These are phyloP conservation scores for Acanthaster planci DNA, from an alignment of 35 echinoderm and acorn worm genomes.

Conservation along the genomic window DNA sequence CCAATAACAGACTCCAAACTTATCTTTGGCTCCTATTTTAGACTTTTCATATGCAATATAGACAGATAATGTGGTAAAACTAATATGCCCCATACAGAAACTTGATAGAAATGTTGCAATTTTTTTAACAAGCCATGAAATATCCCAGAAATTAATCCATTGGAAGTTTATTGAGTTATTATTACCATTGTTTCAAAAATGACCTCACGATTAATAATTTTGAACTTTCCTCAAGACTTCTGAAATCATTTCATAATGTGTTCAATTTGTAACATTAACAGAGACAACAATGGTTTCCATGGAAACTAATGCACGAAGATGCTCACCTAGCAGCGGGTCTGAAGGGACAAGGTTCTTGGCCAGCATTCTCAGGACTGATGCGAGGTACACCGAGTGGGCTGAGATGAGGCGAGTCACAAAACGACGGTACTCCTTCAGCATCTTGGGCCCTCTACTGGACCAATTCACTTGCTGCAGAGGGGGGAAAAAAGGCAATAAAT, in stretches of 20 bases:
- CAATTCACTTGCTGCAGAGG: slow-evolving; percentile 55
- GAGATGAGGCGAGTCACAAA: slow-evolving; percentile 53
- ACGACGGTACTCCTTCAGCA: slow-evolving; percentile 45
- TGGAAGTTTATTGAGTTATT: too few relatives aligned
- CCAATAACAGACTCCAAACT: too few relatives aligned
- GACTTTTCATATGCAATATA: too few relatives aligned
- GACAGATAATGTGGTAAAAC: too few relatives aligned
- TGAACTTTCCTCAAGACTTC: not conserved
- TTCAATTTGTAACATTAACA: not conserved
- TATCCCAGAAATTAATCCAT: too few relatives aligned
- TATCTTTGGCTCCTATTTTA: too few relatives aligned
- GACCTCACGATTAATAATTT: too few relatives aligned
- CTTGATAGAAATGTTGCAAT: too few relatives aligned
- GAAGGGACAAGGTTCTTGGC: slow-evolving; percentile 41
- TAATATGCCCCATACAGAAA: too few relatives aligned
- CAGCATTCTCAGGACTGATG: slow-evolving; percentile 45
- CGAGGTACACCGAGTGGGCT: slow-evolving; percentile 68
- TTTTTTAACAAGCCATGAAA: too few relatives aligned
- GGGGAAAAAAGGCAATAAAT: slow-evolving; percentile 12
- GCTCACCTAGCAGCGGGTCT: not conserved
- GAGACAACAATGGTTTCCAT: not conserved
- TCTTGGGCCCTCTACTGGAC: slow-evolving; percentile 4
- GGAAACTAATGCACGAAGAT: too few relatives aligned
- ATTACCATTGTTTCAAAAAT: too few relatives aligned
- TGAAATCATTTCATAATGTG: not conserved